Percentiles rank a stretch among this genome's conserved stretches.
phyloP scores from a whole-genome alignment of 2,113 vertebrate species.

The Verasper variegatus region DNA sequence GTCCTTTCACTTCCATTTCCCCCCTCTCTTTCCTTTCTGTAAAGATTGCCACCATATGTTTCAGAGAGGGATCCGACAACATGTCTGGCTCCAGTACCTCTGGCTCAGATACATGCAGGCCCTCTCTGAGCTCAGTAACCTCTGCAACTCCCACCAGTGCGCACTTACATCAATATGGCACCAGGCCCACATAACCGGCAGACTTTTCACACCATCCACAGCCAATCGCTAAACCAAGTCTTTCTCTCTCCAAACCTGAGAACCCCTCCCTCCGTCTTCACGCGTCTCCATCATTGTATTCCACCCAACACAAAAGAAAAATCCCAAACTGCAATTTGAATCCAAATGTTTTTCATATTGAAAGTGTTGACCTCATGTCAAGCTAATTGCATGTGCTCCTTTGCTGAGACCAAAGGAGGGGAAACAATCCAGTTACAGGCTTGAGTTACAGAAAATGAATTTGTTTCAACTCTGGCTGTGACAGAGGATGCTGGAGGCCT shows the following conservation, averaged over 20 bases:
- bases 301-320: not conserved
- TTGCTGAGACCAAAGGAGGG: conserved; percentile 10
- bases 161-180: conserved; percentile 47
- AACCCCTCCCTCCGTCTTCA: not conserved
- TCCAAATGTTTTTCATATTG: conserved; percentile 51
- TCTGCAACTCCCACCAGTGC: conserved; percentile 25
- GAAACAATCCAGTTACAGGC: conserved; percentile 15
- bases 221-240: not conserved
- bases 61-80: conserved; percentile 36
- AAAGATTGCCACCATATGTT: conserved; percentile 76
- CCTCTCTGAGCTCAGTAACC: conserved; percentile 41
- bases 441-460: conserved; percentile 29
- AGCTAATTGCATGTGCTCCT: conserved; percentile 27
- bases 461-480: conserved; percentile 2
- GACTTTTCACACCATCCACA: conserved; percentile 24
- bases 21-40: conserved; percentile 40
- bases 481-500: not conserved
- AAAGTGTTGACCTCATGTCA: conserved; percentile 14
- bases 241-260: conserved; percentile 4
- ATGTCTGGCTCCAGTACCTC: conserved; percentile 46
- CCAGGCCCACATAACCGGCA: not conserved
- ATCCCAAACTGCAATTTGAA: not conserved
- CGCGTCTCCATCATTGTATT: not conserved
- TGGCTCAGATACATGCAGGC: conserved; percentile 34
- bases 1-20: conserved; percentile 21